Percentiles rank a stretch among this genome's conserved stretches.
phyloP scores from a whole-genome alignment of 1,140 invertebrate species.

The Philopotamus ludificatus region DNA sequence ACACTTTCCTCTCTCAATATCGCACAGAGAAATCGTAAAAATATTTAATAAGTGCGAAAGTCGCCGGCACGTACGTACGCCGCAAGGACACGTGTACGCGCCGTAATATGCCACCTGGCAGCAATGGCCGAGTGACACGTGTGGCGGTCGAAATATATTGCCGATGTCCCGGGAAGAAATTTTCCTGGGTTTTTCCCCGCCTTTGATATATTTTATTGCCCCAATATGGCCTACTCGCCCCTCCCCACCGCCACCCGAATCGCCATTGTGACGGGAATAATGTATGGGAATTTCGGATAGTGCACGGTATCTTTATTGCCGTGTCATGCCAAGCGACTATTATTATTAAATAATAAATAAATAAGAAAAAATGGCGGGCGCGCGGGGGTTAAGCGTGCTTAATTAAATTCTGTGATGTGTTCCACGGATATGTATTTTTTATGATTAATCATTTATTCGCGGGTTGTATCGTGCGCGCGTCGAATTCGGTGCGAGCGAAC shows the following conservation, averaged over 20 bases:
- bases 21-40: conserved; percentile 11
- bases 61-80: conserved; percentile 21
- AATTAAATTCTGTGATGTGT: no score
- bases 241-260: background rate
- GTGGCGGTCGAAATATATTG: conserved; percentile 29
- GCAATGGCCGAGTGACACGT: conserved; percentile 24
- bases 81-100: conserved; percentile 19
- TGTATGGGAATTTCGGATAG: conserved; percentile 15
- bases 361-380: no score
- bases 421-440: no score
- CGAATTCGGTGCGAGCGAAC: no score
- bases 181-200: conserved; percentile 8
- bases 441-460: no score
- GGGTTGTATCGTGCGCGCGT: no score
- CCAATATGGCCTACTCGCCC: conserved; percentile 35
- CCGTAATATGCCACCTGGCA: conserved; percentile 12
- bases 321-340: conserved; percentile 11
- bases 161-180: conserved; percentile 31
- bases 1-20: background rate
- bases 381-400: no score
- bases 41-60: conserved; percentile 25
- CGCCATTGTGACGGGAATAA: conserved; percentile 39
- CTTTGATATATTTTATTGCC: conserved; percentile 41
- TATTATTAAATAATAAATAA: background rate
- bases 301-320: conserved; percentile 13